These are phyloP conservation scores for Tricholauxania praeusta DNA, from an alignment of 2,888 invertebrate genomes.

Conservation along the genomic window DNA sequence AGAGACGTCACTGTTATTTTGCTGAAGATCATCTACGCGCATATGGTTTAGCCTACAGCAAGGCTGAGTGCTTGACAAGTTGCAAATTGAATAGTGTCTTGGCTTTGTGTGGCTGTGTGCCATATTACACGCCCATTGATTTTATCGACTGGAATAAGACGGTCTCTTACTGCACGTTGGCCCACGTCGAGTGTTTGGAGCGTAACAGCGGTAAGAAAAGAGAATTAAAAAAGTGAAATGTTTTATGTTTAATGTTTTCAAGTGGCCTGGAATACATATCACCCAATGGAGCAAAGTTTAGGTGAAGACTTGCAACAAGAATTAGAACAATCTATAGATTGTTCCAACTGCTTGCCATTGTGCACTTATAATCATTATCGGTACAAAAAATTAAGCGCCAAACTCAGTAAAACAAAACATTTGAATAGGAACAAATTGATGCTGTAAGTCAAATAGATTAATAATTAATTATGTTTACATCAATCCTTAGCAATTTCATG, in stretches of 20 bases:
- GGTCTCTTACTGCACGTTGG: constrained; percentile 53
- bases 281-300: constrained; percentile 22
- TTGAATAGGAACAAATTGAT: constrained; percentile 30
- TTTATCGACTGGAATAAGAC: constrained; percentile 33
- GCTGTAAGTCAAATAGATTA: constrained; percentile 44
- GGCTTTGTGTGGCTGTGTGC: constrained; percentile 56
- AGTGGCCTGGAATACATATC: constrained; percentile 49
- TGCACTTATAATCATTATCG: constrained; percentile 54
- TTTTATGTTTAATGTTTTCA: constrained; percentile 36
- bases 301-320: constrained; percentile 39
- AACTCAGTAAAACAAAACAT: constrained; percentile 30
- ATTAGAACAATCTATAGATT: constrained; percentile 44
- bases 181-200: constrained; percentile 54
- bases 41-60: constrained; percentile 45
- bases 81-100: constrained; percentile 52
- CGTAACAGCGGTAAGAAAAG: constrained; percentile 51
- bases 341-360: constrained; percentile 54
- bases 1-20: constrained; percentile 56
- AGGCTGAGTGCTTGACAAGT: constrained; percentile 52
- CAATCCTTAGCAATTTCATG: background rate
- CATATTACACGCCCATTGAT: constrained; percentile 49
- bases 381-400: constrained; percentile 45
- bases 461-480: background rate
- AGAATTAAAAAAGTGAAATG: background rate
- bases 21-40: constrained; percentile 47